Conservation (phyloP, 2,113 vertebrate species). For the Vulpes vulpes region DNA sequence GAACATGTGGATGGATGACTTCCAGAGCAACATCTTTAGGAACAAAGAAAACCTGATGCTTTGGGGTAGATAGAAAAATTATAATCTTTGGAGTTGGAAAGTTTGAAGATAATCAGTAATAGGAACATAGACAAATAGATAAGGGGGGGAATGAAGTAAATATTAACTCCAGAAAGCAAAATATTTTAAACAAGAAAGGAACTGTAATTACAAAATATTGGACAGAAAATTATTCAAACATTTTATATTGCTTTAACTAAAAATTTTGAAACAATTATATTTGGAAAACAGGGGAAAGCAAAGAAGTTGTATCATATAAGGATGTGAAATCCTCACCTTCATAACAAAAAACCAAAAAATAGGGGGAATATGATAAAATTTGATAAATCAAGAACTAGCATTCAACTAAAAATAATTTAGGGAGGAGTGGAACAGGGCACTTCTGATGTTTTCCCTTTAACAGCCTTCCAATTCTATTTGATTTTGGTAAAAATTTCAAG, state of each 20-base stretch:
- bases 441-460: neutral
- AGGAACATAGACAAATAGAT: neutral
- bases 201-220: constrained; percentile 24
- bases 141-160: neutral
- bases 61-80: neutral
- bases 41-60: neutral
- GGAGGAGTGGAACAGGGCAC: neutral
- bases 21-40: neutral
- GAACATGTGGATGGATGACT: neutral
- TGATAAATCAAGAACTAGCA: neutral
- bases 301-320: neutral
- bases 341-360: neutral
- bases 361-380: neutral
- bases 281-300: neutral
- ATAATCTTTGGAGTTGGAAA: neutral
- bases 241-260: neutral
- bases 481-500: neutral
- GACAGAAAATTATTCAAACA: neutral
- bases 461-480: neutral
- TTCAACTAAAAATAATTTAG: neutral
- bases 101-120: neutral
- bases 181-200: constrained; percentile 35
- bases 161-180: constrained; percentile 27
- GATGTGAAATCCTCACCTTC: neutral
- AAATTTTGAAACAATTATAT: neutral